Evolutionary conservation across 2,888 invertebrate species (phyloP).

Genomic region (Sipunculus nudus): DNA sequence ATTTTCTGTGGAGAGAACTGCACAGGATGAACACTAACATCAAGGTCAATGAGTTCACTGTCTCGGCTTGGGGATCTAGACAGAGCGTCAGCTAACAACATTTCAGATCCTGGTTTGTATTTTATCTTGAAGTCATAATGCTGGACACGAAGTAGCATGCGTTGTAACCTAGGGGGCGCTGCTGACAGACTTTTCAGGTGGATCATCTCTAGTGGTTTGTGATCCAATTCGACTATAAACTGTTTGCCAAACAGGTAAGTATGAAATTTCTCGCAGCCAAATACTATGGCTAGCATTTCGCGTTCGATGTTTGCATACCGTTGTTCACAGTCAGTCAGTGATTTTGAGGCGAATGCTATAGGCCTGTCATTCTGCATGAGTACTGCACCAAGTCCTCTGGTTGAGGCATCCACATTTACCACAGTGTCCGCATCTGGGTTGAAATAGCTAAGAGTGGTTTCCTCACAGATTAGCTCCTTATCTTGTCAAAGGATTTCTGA

Average conservation of each 20-base stretch:
- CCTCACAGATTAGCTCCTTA: no score
- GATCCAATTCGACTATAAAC: constrained; percentile 20
- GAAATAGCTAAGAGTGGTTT: no score
- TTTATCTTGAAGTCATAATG: constrained; percentile 25
- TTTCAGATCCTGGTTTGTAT: constrained; percentile 25
- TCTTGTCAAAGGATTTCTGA: no score
- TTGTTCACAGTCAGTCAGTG: constrained; percentile 17
- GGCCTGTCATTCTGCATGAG: constrained; percentile 16
- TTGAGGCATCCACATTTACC: constrained; percentile 18
- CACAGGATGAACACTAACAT: constrained; percentile 15
- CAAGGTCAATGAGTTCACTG: constrained; percentile 20
- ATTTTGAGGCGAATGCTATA: constrained; percentile 25
- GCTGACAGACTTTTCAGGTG: constrained; percentile 21
- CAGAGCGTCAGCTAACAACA: constrained; percentile 35
- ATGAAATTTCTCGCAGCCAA: constrained; percentile 25
- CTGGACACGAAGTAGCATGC: constrained; percentile 31
- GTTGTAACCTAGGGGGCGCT: constrained; percentile 24
- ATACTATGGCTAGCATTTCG: constrained; percentile 33
- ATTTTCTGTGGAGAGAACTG: constrained; percentile 3
- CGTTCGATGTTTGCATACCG: constrained; percentile 31
- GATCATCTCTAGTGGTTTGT: constrained; percentile 32
- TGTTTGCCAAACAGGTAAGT: constrained; percentile 26
- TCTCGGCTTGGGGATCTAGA: no score
- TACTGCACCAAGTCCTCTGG: constrained; percentile 26
- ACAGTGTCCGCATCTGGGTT: neutral